These are phyloP conservation scores for Tangachromis dhanisi DNA, from an alignment of 2,113 vertebrate genomes.

Conservation along the genomic window DNA sequence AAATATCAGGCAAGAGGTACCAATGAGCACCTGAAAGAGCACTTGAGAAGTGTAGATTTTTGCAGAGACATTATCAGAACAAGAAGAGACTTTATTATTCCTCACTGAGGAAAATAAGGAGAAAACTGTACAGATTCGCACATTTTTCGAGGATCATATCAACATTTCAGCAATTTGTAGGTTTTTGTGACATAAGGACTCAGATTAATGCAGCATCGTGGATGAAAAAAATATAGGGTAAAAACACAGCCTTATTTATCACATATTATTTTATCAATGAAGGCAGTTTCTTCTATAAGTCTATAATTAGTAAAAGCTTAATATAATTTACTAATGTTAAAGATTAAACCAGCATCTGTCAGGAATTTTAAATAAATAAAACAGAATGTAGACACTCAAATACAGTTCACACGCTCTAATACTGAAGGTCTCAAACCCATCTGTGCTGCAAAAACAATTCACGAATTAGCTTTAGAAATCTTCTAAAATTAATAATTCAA, in stretches of 20 bases:
- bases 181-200: background rate
- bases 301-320: background rate
- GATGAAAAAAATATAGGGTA: background rate
- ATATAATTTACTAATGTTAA: background rate
- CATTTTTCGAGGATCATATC: background rate
- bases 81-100: background rate
- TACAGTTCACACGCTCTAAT: background rate
- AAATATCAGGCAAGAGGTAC: background rate
- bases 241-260: background rate
- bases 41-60: background rate
- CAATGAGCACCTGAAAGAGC: background rate
- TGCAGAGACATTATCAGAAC: background rate
- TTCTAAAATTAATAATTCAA: background rate
- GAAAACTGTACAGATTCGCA: background rate
- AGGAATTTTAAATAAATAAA: background rate
- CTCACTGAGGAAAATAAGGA: background rate
- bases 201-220: background rate
- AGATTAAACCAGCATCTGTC: background rate
- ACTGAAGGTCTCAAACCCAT: background rate
- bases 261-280: background rate
- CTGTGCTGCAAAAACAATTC: background rate
- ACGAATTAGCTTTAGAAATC: background rate
- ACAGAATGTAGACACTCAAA: background rate
- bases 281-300: background rate
- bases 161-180: background rate